These are phyloP conservation scores for Perdita meconis DNA, from an alignment of 2,888 invertebrate species.

Conservation along the genomic window DNA sequence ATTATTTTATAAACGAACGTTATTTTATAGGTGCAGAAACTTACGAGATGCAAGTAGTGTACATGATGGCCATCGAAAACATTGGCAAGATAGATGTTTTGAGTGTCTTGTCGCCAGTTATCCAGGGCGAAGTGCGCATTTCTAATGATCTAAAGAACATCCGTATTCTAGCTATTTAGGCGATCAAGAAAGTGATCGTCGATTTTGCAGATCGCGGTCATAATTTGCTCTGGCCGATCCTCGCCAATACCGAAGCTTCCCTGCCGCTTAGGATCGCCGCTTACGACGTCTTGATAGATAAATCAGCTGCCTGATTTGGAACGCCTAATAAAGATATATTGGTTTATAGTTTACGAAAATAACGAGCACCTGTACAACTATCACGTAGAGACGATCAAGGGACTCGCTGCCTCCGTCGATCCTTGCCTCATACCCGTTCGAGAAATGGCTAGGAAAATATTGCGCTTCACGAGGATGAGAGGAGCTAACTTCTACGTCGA, in stretches of 20 bases:
- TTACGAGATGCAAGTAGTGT: slow-evolving; percentile 82
- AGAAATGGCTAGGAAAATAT: slow-evolving; percentile 78
- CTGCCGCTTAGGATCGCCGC: slow-evolving; percentile 83
- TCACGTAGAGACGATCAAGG: slow-evolving; percentile 84
- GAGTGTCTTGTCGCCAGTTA: slow-evolving; percentile 82
- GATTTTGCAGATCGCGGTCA: slow-evolving; percentile 73
- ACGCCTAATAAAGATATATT: slow-evolving; percentile 83
- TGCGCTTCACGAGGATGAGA: slow-evolving; percentile 79
- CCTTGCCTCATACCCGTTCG: slow-evolving; percentile 81
- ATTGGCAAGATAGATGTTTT: slow-evolving; percentile 81
- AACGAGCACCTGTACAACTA: slow-evolving; percentile 84
- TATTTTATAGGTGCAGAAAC: slow-evolving; percentile 67
- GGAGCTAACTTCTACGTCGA: slow-evolving; percentile 80
- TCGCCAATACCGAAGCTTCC: slow-evolving; percentile 82
- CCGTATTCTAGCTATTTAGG: slow-evolving; percentile 83
- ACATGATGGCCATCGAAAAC: slow-evolving; percentile 84
- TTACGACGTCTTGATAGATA: slow-evolving; percentile 83
- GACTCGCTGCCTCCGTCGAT: slow-evolving; percentile 82
- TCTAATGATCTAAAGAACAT: slow-evolving; percentile 77
- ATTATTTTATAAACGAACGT: background rate
- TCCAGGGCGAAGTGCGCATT: slow-evolving; percentile 79
- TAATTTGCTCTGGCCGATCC: slow-evolving; percentile 84
- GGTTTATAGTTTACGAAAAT: slow-evolving; percentile 84
- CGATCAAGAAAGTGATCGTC: slow-evolving; percentile 76
- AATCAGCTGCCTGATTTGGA: slow-evolving; percentile 78